phyloP scores from a whole-genome alignment of 2,113 vertebrate species.

The Pedionomus torquatus region DNA sequence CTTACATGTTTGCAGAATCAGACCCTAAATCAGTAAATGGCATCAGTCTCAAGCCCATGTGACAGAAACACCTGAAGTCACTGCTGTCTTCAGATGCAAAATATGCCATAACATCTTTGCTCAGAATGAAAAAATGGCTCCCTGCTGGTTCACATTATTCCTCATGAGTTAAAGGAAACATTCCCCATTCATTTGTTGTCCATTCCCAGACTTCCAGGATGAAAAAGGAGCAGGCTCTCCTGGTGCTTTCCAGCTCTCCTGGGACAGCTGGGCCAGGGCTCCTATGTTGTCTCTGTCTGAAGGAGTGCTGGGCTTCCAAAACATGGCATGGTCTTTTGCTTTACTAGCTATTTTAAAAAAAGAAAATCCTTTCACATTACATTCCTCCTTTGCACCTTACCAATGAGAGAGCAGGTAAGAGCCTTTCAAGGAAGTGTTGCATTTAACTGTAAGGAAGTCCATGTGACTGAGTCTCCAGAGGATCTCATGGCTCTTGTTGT shows the following conservation, averaged over 20 bases:
- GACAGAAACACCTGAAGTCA: neutral
- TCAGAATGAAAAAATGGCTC: neutral
- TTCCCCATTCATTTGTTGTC: neutral
- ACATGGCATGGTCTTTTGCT: neutral
- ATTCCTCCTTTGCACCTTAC: neutral
- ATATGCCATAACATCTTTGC: neutral
- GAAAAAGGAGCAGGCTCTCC: neutral
- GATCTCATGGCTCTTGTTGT: neutral
- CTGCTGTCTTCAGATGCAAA: neutral
- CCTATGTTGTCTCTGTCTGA: neutral
- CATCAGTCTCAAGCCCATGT: neutral
- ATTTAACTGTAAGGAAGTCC: rapidly evolving
- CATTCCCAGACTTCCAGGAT: neutral
- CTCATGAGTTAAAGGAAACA: neutral
- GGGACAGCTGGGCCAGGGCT: neutral
- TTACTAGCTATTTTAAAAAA: neutral
- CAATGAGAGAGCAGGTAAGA: neutral
- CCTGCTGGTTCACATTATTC: neutral
- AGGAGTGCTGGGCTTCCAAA: neutral
- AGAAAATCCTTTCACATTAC: neutral
- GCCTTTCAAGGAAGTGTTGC: neutral
- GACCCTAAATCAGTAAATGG: neutral
- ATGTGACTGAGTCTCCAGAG: neutral
- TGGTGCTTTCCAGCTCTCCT: neutral
- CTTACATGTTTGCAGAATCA: neutral